Evolutionary conservation across 2,113 vertebrate species (phyloP).

Genomic region (Passer montanus): DNA sequence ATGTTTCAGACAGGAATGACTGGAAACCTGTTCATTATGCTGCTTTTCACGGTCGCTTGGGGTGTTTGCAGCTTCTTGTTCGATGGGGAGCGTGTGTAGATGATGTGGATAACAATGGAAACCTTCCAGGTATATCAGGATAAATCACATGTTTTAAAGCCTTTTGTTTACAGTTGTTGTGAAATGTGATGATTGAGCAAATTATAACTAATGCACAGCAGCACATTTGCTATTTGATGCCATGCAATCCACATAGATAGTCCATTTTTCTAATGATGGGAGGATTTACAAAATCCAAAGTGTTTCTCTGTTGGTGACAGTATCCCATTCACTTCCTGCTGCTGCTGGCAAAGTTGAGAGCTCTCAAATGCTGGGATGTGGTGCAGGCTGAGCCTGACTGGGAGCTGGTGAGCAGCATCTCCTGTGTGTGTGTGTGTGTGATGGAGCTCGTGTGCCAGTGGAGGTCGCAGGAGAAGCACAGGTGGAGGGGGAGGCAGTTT

Average conservation of each 20-base stretch:
- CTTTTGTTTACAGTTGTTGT: not conserved
- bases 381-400: not conserved
- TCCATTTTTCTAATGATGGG: not conserved
- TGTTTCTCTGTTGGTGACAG: not conserved
- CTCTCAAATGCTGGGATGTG: not conserved
- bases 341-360: not conserved
- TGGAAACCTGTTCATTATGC: conserved; percentile 82
- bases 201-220: not conserved
- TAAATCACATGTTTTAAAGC: not conserved
- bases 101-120: conserved; percentile 78
- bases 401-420: not conserved
- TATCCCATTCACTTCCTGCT: not conserved
- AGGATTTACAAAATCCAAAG: not conserved
- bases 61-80: conserved; percentile 81
- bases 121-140: conserved; percentile 76
- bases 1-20: conserved; percentile 70
- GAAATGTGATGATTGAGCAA: not conserved
- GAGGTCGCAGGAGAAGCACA: not conserved
- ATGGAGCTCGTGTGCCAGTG: rapidly evolving
- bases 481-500: not conserved
- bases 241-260: not conserved
- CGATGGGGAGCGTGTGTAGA: conserved; percentile 76
- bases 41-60: conserved; percentile 81
- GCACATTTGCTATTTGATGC: not conserved
- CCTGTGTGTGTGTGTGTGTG: rapidly evolving